phyloP scores from a whole-genome alignment of 2,888 invertebrate species.

The Dryomyza anilis region DNA sequence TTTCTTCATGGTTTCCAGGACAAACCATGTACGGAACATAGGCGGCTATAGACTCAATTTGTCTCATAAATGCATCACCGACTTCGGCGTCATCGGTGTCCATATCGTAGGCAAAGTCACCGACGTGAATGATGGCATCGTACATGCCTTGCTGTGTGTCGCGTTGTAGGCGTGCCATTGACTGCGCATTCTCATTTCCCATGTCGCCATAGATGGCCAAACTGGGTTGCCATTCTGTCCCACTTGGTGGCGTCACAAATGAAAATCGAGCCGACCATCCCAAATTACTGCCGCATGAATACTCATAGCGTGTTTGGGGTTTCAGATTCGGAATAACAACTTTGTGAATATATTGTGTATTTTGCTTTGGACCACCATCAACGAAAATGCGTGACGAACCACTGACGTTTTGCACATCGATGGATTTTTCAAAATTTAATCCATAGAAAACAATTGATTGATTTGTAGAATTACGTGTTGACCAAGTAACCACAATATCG shows the following conservation, averaged over 20 bases:
- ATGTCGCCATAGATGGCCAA: slow-evolving; percentile 92
- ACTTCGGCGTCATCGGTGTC: slow-evolving; percentile 77
- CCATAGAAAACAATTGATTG: slow-evolving; percentile 77
- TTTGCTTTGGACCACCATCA: slow-evolving; percentile 72
- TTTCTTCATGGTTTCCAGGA: slow-evolving; percentile 89
- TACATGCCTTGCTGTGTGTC: slow-evolving; percentile 81
- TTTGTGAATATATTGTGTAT: slow-evolving; percentile 77
- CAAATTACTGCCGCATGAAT: slow-evolving; percentile 76
- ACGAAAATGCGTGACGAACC: slow-evolving; percentile 70
- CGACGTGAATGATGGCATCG: slow-evolving; percentile 89
- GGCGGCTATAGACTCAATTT: slow-evolving; percentile 87
- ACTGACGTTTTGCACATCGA: slow-evolving; percentile 59
- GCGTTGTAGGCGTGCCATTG: slow-evolving; percentile 80
- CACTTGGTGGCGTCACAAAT: slow-evolving; percentile 75
- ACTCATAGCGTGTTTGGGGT: slow-evolving; percentile 73
- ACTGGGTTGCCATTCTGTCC: slow-evolving; percentile 76
- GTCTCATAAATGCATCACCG: slow-evolving; percentile 93
- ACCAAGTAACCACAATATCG: slow-evolving; percentile 83
- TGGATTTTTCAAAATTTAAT: slow-evolving; percentile 62
- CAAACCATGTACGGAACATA: slow-evolving; percentile 92
- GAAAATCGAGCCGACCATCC: slow-evolving; percentile 84
- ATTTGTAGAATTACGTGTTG: slow-evolving; percentile 72
- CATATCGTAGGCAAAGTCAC: slow-evolving; percentile 97
- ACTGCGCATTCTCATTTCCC: slow-evolving; percentile 89
- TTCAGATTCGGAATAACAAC: slow-evolving; percentile 69